Evolutionary conservation across 2,888 invertebrate genomes (phyloP).

Genomic region (Watsonalla cultraria): DNA sequence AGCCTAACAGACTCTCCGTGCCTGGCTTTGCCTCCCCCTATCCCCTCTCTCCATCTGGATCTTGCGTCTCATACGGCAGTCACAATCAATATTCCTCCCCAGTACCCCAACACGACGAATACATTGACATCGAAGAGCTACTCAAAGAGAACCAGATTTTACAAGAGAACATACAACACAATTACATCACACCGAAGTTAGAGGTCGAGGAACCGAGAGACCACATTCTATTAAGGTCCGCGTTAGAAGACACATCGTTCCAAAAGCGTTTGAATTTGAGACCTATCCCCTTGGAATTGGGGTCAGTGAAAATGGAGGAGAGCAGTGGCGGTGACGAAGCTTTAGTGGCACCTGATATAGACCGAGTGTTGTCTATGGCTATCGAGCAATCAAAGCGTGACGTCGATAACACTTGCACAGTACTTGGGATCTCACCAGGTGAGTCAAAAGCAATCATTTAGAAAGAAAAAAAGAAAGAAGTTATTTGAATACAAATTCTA

Average conservation of each 20-base stretch:
- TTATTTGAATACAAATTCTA: too few relatives aligned
- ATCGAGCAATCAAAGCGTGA: slow-evolving; percentile 92
- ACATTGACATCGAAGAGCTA: slow-evolving; percentile 80
- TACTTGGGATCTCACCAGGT: slow-evolving; percentile 94
- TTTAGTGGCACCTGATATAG: slow-evolving; percentile 86
- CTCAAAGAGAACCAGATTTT: slow-evolving; percentile 77
- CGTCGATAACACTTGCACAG: slow-evolving; percentile 89
- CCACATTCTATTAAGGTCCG: slow-evolving; percentile 88
- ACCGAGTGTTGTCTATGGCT: slow-evolving; percentile 89
- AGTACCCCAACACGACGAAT: slow-evolving; percentile 79
- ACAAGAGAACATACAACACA: slow-evolving; percentile 67
- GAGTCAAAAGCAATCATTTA: slow-evolving; percentile 51
- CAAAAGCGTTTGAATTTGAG: slow-evolving; percentile 90
- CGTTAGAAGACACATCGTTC: slow-evolving; percentile 90
- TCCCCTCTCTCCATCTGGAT: slow-evolving; percentile 78
- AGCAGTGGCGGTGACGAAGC: slow-evolving; percentile 79
- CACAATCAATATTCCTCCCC: slow-evolving; percentile 77
- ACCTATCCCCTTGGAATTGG: slow-evolving; percentile 84
- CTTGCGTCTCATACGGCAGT: slow-evolving; percentile 75
- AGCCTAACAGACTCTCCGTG: slow-evolving; percentile 71
- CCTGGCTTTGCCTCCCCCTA: slow-evolving; percentile 74
- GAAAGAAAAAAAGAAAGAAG: too few relatives aligned
- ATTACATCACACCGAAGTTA: slow-evolving; percentile 73
- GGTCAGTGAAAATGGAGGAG: slow-evolving; percentile 83
- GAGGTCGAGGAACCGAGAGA: slow-evolving; percentile 80